These are phyloP conservation scores for Ophonus ardosiacus DNA, from an alignment of 2,888 invertebrate species.

Conservation along the genomic window DNA sequence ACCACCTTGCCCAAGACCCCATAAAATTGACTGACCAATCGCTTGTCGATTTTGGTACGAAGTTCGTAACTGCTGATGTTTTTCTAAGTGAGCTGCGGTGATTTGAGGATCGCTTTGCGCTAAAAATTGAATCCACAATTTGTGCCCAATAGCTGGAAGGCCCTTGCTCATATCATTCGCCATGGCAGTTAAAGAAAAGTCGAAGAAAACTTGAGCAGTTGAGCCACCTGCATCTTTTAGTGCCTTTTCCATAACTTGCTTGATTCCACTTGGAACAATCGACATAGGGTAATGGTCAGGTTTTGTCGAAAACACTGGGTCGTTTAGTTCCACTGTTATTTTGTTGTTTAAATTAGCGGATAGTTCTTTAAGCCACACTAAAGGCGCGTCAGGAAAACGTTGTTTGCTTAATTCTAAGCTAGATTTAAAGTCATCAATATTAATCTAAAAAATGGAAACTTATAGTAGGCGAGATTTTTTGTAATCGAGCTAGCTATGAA, in stretches of 20 bases:
- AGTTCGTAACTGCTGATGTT: constrained; percentile 81
- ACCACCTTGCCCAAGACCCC: constrained; percentile 88
- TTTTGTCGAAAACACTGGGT: constrained; percentile 79
- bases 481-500: too few relatives aligned
- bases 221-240: constrained; percentile 81
- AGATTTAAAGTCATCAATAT: constrained; percentile 78
- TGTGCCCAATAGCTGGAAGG: constrained; percentile 82
- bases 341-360: constrained; percentile 81
- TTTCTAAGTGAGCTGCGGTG: constrained; percentile 80
- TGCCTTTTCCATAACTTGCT: constrained; percentile 74
- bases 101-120: constrained; percentile 82
- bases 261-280: constrained; percentile 73
- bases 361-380: constrained; percentile 85
- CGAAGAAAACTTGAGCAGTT: constrained; percentile 84
- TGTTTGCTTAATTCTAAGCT: constrained; percentile 79
- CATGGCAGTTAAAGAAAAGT: constrained; percentile 83
- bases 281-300: constrained; percentile 79
- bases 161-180: constrained; percentile 86
- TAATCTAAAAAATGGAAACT: constrained; percentile 77
- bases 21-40: constrained; percentile 85
- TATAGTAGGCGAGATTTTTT: too few relatives aligned
- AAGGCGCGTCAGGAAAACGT: constrained; percentile 84
- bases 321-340: constrained; percentile 80
- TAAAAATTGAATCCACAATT: constrained; percentile 84
- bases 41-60: constrained; percentile 88